Base-by-base conservation (phyloP, 1,140 invertebrate species). In the Drosophila kurseongensis region DNA sequence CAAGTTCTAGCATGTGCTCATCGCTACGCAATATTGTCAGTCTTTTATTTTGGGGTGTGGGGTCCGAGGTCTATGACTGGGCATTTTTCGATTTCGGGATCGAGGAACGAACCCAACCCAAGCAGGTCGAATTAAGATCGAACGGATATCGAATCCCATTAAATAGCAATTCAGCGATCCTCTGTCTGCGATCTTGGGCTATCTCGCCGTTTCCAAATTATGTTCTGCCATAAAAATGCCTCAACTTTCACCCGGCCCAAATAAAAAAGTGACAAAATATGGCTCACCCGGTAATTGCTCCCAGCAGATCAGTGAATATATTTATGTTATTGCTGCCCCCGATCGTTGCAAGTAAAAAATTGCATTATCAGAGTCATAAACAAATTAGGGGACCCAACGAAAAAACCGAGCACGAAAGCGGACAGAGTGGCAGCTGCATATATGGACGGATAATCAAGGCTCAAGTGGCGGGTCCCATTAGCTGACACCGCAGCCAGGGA, bases 281-380 rank as follows among this genome's bases (percentile, higher is more conserved):
- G 85, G 80, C 84, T 80, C 73, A 72, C 84, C 77, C 80, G 61
- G 66, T 89, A 89, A 89, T 89, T 89, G 84, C 84, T 84, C 73
- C 80, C 80, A 78, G 80, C 84, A 89, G 84, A 89, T 84, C 80
- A 84, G 69, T 75, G 61, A 79, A 90, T 75, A 80, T 89, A 89
- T 89, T 89, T 89, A 89, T 89, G 85, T 78, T 84, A 89, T 89
- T 84, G 84, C 40, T 50, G 48, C 41, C 78, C 51, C 48, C 54
- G 58, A 45, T 62, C n/a, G 60, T 41, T 16, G 58, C 71, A 54
- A 74, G 67, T 88, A 89, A 89, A 89, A 89, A 89, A 89, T 89
- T 89, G 84, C 84, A 89, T 89, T 89, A 89, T 80, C 85, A 29
- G 35, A 78, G 77, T 72, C 68, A 89, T 89, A 89, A 89, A 89